Evolutionary conservation across 2,113 vertebrate species (phyloP), one percentile per base, ranked within the genome.

Genomic region (Hipposideros armiger): DNA sequence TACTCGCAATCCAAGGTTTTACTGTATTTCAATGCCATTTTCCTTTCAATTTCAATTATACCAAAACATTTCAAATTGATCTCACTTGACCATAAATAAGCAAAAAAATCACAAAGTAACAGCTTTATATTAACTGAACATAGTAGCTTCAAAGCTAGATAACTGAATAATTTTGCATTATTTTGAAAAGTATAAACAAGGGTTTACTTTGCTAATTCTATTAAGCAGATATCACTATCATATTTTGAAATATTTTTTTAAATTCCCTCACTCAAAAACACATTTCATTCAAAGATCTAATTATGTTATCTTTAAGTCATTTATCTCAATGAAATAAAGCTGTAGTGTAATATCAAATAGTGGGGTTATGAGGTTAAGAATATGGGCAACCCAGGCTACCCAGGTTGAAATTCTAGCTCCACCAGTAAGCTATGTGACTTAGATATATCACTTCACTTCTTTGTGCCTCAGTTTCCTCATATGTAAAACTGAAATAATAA

Each of bases 261-360:
- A 89, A 50, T 83, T 74, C 22, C n/a, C 56, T 84, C 45, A 84
- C 45, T 89, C 58, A 83, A 94, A 93, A 88, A 54, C 26, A 64
- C 15, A 85, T 50, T 95, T 85, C 14, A 90, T 70, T 86, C 62
- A 64, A 80, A 90, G 28, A 70, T 11, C 5, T 70, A 85, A 95
- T 67, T 77, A 60, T 30, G 36, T 80, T 78, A 54, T 45, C 52
- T 84, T 84, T 84, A 95, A 85, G 72, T 81, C 36, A 62, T 72
- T 80, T 91, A 91, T 45, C 56, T 82, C 56, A 67, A 30, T 26
- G 30, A 87, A 74, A 74, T 66, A 82, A 64, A 85, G 30, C 22
- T 62, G 10, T 20, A 26, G 19, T 85, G 3, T 24, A 56, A 58
- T 76, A 58, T 40, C 47, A 58, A 45, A 24, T 20, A 66, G 19